Evolutionary conservation across 2,888 invertebrate genomes (phyloP), one percentile per base, ranked within the genome.

Genomic region (Panopea generosa): DNA sequence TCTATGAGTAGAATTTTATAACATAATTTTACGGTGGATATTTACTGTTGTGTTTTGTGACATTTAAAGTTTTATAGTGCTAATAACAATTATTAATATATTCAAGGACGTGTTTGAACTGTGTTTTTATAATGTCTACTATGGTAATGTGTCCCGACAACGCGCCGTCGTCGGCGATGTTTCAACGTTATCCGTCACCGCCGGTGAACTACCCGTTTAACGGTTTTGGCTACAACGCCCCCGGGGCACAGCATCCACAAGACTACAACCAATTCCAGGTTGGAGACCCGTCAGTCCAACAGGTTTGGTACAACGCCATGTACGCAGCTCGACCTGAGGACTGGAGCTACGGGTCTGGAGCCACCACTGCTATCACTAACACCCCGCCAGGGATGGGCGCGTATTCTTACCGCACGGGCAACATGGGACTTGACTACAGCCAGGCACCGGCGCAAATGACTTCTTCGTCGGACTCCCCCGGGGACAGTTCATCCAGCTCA

Each of bases 311-410:
- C 67, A 82, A 77, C 49, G 80, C 78, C 61, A 74, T 82, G 74
- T 83, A 84, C 68, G 84, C 76, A 2, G 56, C 74, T 7, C 76
- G 79, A 7, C 61, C 82, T 27, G 89, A 89, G 24, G 89, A 89
- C n/a, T 89, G 89, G 89, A 69, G 70, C 38, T 84, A 85, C 53
- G 76, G 77, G 4, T 60, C 65, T 20, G 70, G 71, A 29, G 2
- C 76, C 47, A 65, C 81, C 27, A 61, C 68, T 27, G 43, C 76
- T 3, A 66, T 81, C 40, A 65, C 81, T 14, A 57, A 63, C 20
- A 84, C 75, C 16, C 76, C 83, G 18, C 70, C 81, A 40, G 76
- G 71, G 22, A 66, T 78, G 70, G 55, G 69, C 50, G 53, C 77
- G 1, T 84, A 86, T 40, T 47, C 72, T n/a, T 87, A 87, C 56